phyloP scores from a whole-genome alignment of 2,113 vertebrate species.

The Ginglymostoma cirratum region DNA sequence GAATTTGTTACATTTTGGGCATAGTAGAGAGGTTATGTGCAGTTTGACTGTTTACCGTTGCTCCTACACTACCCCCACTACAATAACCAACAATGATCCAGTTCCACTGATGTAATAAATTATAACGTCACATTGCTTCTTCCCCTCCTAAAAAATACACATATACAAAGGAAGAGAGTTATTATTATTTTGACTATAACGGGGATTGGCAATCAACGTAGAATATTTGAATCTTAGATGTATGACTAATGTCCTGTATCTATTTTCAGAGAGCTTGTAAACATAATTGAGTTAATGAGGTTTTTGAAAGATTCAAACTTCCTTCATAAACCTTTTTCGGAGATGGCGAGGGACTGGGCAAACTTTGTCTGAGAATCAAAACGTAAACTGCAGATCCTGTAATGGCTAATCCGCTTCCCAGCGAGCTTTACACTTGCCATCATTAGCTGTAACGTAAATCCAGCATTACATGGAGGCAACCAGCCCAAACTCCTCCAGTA shows the following conservation, averaged over 20 bases:
- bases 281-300: background rate
- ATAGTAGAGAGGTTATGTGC: no score
- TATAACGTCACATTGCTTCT: background rate
- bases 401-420: background rate
- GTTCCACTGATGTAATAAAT: background rate
- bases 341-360: background rate
- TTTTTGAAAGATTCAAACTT: background rate
- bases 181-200: background rate
- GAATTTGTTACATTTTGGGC: no score
- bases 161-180: no score
- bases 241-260: background rate
- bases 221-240: background rate
- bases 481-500: background rate
- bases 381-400: background rate
- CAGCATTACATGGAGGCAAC: background rate
- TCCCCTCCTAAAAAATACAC: background rate
- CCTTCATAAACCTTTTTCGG: background rate
- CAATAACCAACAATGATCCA: background rate
- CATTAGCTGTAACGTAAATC: background rate
- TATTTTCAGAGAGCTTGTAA: background rate
- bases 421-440: background rate
- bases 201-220: background rate
- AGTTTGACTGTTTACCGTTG: no score
- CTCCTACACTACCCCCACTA: no score
- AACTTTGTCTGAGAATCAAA: background rate